Base-by-base conservation (phyloP, 2,888 invertebrate genomes). In the Seira ritae region DNA sequence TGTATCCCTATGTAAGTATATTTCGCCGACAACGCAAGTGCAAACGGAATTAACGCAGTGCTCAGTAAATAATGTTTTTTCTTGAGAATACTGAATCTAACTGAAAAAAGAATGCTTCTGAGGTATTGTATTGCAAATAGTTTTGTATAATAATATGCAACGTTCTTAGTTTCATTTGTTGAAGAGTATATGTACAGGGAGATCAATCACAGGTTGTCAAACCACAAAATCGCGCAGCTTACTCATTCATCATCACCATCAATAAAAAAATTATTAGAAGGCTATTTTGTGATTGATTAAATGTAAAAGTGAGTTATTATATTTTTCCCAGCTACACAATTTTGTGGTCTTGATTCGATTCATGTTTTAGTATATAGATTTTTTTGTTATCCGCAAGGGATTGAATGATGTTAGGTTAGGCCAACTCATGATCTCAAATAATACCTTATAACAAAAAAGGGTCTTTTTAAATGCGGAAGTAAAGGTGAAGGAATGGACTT, bases 121-220 rank as follows among this genome's bases (percentile, higher is more conserved):
- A 31, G 31, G 31, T 69, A 69, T 12, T 31, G 6, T 67, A 67
- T n/a, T 67, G 37, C 31, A 24, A 62, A 6, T 22, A 24, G n/a
- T 68, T 31, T 12, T 66, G 22, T 12, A 31, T 22, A 65, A 37
- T 73, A 4, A 31, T n/a, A 46, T 10, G 17, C 22, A 31, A 31
- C 31, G 31, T 4, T 50, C 20, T 76, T 68, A 31, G 3, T 60
- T 68, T 68, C 31, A 50, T 66, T 66, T 50, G 22, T n/a, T 46
- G 31, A 72, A 55, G 23, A 12, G 22, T 23, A 62, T 74, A 46
- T 15, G 69, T 8, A 31, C 31, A 69, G 65, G 37, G 50, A 78
- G 24, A 66, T 78, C 65, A 80, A 80, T 80, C 74, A 75, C 80
- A 80, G 74, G 74, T 75, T 17, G 23, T 67, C 73, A 80, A 80